Percentiles rank a stretch among this genome's conserved stretches.
phyloP scores from a whole-genome alignment of 2,888 invertebrate species.

The Axea sp. region DNA sequence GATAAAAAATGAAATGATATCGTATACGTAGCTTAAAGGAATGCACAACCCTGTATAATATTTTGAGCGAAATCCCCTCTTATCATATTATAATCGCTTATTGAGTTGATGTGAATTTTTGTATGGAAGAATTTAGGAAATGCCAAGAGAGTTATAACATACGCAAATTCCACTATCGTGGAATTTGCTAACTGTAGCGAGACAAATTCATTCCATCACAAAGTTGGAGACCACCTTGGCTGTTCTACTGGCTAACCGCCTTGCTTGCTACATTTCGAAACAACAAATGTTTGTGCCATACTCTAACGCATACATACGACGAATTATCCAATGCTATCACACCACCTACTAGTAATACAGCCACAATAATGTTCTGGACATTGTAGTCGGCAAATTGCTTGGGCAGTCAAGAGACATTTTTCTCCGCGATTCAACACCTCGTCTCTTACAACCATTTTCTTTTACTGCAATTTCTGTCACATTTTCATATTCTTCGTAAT shows the following conservation, averaged over 20 bases:
- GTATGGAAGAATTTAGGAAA: slow-evolving; percentile 23
- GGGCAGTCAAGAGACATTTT: slow-evolving; percentile 17
- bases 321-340: slow-evolving; percentile 50
- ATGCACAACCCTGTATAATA: no score
- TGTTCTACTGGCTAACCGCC: slow-evolving; percentile 45
- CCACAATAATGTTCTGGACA: slow-evolving; percentile 36
- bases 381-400: slow-evolving; percentile 47
- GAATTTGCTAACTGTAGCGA: slow-evolving; percentile 52
- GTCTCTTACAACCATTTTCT: background rate
- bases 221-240: slow-evolving; percentile 38
- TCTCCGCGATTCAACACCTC: slow-evolving; percentile 5
- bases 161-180: slow-evolving; percentile 46
- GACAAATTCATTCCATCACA: slow-evolving; percentile 55
- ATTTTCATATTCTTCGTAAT: no score
- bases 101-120: slow-evolving; percentile 29
- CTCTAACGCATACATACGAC: slow-evolving; percentile 60
- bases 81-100: slow-evolving; percentile 25
- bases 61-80: background rate
- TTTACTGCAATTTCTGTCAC: background rate
- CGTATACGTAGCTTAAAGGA: no score
- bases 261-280: slow-evolving; percentile 45
- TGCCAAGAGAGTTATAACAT: slow-evolving; percentile 35
- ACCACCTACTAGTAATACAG: slow-evolving; percentile 16
- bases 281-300: slow-evolving; percentile 51
- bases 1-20: slow-evolving; percentile 3